These are phyloP conservation scores for Punctoribates punctum DNA, from an alignment of 2,888 invertebrate species.

Conservation along the genomic window DNA sequence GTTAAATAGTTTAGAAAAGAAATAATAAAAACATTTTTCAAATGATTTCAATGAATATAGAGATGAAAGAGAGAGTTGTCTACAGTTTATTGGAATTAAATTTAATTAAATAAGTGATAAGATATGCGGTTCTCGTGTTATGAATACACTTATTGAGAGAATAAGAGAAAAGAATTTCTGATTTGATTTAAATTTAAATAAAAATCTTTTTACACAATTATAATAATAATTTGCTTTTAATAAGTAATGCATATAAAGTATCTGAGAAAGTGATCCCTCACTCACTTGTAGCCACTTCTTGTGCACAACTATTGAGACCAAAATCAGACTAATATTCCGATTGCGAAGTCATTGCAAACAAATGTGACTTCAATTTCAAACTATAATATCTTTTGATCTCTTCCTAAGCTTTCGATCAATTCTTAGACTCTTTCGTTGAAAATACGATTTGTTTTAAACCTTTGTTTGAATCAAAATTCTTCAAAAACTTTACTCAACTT, in stretches of 20 bases:
- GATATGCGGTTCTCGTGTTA: background rate
- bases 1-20: too few species aligned
- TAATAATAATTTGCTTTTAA: background rate
- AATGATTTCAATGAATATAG: too few species aligned
- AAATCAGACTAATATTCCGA: conserved; percentile 19
- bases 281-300: too few species aligned
- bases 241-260: background rate
- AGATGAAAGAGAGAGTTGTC: too few species aligned
- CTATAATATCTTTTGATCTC: too few species aligned
- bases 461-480: background rate
- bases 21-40: too few species aligned
- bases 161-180: background rate
- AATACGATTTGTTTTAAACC: background rate
- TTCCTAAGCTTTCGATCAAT: background rate
- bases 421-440: background rate
- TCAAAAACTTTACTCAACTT: background rate
- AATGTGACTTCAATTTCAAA: too few species aligned
- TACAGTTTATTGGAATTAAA: background rate
- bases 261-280: background rate
- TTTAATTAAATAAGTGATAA: background rate
- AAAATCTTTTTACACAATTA: background rate
- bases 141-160: background rate
- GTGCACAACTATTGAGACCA: conserved; percentile 12
- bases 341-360: too few species aligned
- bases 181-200: background rate